Conservation (phyloP, 2,113 vertebrate genomes). For the Phaethornis superciliosus region DNA sequence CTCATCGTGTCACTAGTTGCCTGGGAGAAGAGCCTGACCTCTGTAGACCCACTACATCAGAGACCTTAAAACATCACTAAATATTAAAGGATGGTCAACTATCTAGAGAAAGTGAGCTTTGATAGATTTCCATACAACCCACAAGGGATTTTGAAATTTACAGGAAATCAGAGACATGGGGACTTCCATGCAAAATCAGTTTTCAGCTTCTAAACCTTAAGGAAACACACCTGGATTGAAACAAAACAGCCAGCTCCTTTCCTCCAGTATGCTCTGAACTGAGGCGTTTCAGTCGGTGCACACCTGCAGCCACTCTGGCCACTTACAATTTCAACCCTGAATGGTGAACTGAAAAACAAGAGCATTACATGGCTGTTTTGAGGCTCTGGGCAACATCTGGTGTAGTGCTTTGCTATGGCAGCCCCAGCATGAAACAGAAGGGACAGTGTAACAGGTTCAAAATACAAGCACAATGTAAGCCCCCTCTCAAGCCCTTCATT, state of each 20-base stretch:
- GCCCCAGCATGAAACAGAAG: background rate
- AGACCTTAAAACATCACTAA: too few relatives aligned
- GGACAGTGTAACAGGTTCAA: background rate
- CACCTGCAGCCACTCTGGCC: background rate
- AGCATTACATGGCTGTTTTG: background rate
- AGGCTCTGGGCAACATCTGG: background rate
- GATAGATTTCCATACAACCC: background rate
- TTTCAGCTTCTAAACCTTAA: background rate
- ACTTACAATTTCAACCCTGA: background rate
- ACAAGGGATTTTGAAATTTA: background rate
- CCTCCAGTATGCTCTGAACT: background rate
- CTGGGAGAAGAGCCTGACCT: too few relatives aligned
- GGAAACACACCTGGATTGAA: background rate
- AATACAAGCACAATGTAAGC: rapidly evolving
- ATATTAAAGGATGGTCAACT: too few relatives aligned
- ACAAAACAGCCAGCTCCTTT: background rate
- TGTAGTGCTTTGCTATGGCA: background rate
- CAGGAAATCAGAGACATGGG: background rate
- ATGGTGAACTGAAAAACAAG: background rate
- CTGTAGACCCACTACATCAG: background rate
- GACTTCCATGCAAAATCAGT: background rate
- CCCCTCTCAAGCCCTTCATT: background rate
- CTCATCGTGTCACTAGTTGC: too few relatives aligned
- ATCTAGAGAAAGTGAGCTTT: too few relatives aligned
- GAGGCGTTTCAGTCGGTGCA: background rate